phyloP scores from a whole-genome alignment of 2,888 invertebrate genomes.

The Tillus elongatus region DNA sequence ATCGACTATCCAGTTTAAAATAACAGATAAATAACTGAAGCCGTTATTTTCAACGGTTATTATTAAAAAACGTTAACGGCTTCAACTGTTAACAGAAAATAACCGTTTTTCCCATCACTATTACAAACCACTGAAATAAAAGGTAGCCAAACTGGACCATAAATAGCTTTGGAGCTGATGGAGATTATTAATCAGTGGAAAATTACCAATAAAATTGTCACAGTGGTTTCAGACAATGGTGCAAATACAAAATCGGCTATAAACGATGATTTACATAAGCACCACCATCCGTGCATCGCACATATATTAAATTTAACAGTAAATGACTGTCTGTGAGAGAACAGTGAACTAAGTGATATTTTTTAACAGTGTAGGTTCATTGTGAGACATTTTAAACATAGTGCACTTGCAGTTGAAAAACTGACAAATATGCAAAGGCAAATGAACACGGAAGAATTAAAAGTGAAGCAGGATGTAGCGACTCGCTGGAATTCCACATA shows the following conservation, averaged over 20 bases:
- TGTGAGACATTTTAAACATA: constrained; percentile 17
- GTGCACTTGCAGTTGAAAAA: constrained; percentile 14
- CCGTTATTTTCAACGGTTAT: too few species aligned
- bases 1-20: too few species aligned
- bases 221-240: constrained; percentile 22
- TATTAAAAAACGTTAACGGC: too few species aligned
- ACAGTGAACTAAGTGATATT: constrained; percentile 10
- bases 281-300: constrained; percentile 24
- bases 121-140: too few species aligned
- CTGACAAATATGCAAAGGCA: constrained; percentile 17
- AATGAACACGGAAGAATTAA: constrained; percentile 20
- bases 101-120: too few species aligned
- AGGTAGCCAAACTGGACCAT: too few species aligned
- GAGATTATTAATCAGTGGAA: constrained; percentile 18
- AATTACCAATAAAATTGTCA: constrained; percentile 19
- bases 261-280: constrained; percentile 15
- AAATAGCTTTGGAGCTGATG: too few species aligned
- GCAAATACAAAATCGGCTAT: constrained; percentile 23
- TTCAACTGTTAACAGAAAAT: too few species aligned
- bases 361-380: constrained; percentile 12
- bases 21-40: too few species aligned
- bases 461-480: constrained; percentile 24
- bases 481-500: constrained; percentile 25
- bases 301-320: constrained; percentile 21
- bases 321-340: constrained; percentile 13